phyloP scores from a whole-genome alignment of 92 coral and sea anemone genomes.

The Paramuricea clavata region DNA sequence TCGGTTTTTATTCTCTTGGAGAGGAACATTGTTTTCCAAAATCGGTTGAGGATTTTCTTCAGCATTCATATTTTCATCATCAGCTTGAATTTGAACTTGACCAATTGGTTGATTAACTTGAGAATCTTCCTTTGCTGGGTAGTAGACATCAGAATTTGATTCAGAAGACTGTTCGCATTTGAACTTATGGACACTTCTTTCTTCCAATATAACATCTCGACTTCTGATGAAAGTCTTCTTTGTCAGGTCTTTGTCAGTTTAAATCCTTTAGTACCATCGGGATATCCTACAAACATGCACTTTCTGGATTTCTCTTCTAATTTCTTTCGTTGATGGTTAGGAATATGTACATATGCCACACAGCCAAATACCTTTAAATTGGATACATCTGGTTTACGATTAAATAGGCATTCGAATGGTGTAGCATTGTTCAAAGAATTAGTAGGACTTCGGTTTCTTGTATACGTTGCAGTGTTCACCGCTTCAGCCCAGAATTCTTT shows the following conservation, averaged over 20 bases:
- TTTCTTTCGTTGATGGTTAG: constrained; percentile 10
- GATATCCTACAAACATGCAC: no score
- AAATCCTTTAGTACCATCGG: not conserved
- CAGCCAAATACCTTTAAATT: no score
- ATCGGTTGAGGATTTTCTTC: no score
- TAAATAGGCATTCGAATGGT: no score
- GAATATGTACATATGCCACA: no score
- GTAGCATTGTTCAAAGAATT: no score
- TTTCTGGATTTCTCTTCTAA: not conserved
- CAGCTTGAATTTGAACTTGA: not conserved
- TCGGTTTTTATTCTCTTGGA: not conserved
- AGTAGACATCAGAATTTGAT: no score
- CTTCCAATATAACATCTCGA: constrained; percentile 24
- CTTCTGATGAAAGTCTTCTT: constrained; percentile 17
- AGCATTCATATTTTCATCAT: not conserved
- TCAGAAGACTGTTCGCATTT: constrained; percentile 26
- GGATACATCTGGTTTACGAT: no score
- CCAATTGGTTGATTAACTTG: no score
- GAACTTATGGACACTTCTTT: constrained; percentile 34
- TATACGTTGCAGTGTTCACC: constrained; percentile 29
- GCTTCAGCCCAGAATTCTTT: constrained; percentile 53
- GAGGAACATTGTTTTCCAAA: not conserved
- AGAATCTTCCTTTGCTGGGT: no score
- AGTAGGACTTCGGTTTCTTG: constrained; percentile 47
- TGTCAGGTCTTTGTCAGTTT: constrained; percentile 29